These are phyloP conservation scores for Lota lota DNA, from an alignment of 2,113 vertebrate genomes.

Conservation along the genomic window DNA sequence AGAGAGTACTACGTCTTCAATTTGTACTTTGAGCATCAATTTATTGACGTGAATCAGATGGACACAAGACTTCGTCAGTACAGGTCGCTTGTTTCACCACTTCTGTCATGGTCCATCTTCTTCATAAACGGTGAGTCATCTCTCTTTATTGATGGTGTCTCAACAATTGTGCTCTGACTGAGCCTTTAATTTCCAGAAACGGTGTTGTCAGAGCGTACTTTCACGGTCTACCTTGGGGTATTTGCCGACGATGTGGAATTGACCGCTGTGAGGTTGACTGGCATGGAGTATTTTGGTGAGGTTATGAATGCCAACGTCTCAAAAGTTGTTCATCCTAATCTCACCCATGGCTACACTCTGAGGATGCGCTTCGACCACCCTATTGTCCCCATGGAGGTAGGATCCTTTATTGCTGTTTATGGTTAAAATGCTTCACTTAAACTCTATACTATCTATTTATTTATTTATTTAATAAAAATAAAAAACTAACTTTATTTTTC, in stretches of 20 bases:
- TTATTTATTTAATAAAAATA: too few species aligned
- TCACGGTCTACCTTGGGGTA: conserved; percentile 49
- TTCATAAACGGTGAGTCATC: conserved; percentile 34
- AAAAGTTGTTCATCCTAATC: conserved; percentile 24
- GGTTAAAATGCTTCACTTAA: neutral
- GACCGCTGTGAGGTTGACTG: conserved; percentile 46
- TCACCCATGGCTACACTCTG: conserved; percentile 47
- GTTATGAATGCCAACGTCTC: conserved; percentile 11
- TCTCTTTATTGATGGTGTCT: neutral
- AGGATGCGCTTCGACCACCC: conserved; percentile 51
- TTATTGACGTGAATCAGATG: conserved; percentile 3
- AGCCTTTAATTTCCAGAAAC: conserved; percentile 28
- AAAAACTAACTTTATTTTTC: neutral
- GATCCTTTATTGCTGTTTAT: neutral
- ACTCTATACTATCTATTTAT: too few species aligned
- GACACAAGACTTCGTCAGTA: conserved; percentile 35
- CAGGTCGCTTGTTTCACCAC: conserved; percentile 38
- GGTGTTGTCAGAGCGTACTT: conserved; percentile 10
- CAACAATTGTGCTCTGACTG: neutral
- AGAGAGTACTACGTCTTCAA: conserved; percentile 46
- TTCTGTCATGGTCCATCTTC: conserved; percentile 20
- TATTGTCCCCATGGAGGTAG: conserved; percentile 40
- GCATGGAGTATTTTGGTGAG: neutral
- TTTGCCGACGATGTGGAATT: conserved; percentile 55
- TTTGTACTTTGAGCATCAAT: conserved; percentile 55